Evolutionary conservation across 2,888 invertebrate genomes (phyloP), one percentile per base, ranked within the genome.

Genomic region (Caenorhabditis angaria): DNA sequence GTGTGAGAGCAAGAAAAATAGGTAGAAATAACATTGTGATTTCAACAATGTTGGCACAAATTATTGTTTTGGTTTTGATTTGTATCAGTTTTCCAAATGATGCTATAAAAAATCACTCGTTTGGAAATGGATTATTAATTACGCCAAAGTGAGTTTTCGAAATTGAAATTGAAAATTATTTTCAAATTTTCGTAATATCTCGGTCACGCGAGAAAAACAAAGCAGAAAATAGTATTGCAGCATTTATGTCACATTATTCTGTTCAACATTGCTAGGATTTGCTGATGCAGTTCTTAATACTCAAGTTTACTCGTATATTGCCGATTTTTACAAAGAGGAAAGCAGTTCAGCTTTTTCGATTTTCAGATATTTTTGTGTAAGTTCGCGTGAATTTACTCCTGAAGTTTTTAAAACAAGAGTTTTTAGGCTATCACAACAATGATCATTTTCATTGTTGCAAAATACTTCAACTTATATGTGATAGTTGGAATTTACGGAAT

Each of bases 361-460:
- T 41, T 41, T 41, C 41, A 41, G 41, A 41, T 41, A 18, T 41
- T 41, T 41, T 14, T 41, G 41, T 41, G 41, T 41, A 41, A 41
- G 41, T 41, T 41, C 6, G n/a, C n/a, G n/a, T n/a, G n/a, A n/a
- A 6, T 14, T 14, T 3, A 18, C 2, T 41, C 18, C 18, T 2
- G 18, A 41, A 41, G 2, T 14, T 41, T 41, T 10, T 41, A 41
- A 12, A 5, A 41, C 6, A 10, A 41, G 3, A 18, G 3, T 41
- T 41, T 41, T 41, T 14, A 41, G 41, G 41, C 14, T 2, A 41
- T 41, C 18, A 41, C 41, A 5, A 41, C 41, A 41, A 18, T 41
- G 10, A 18, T 41, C 10, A 12, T 41, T 18, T 41, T 41, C 41
- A 14, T 41, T 18, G 41, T 41, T 18, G 41, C 41, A 5, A 41